Percentiles rank a stretch among this genome's conserved stretches.
Evolutionary conservation across 2,888 invertebrate species (phyloP).

Genomic region (Teleiodes luculella): DNA sequence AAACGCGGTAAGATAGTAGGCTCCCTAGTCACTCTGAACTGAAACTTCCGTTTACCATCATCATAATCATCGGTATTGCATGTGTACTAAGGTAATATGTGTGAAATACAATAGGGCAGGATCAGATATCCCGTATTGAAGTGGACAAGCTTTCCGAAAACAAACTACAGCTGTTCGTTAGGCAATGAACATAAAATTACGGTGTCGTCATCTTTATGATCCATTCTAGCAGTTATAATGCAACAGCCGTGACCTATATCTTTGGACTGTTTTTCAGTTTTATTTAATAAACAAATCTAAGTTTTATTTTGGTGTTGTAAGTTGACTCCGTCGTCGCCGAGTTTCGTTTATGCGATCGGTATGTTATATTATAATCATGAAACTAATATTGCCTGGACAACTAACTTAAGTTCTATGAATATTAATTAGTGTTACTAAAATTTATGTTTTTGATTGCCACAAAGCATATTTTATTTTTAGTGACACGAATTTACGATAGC

Average conservation of each 20-base stretch:
- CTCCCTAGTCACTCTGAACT: no score
- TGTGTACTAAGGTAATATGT: background rate
- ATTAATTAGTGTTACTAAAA: no score
- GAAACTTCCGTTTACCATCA: no score
- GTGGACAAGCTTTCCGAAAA: background rate
- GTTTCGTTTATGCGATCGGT: no score
- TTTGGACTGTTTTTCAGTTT: slow-evolving; percentile 30
- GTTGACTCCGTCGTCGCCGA: background rate
- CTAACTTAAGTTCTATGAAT: no score
- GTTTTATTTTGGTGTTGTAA: slow-evolving; percentile 18
- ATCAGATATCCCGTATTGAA: background rate
- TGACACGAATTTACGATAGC: no score
- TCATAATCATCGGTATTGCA: no score
- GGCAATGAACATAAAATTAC: slow-evolving; percentile 23
- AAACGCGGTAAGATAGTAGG: no score
- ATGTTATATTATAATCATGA: no score
- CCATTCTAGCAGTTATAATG: slow-evolving; percentile 31
- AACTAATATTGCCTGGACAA: no score
- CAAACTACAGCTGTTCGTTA: slow-evolving; percentile 20
- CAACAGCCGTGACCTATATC: slow-evolving; percentile 36
- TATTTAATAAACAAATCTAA: slow-evolving; percentile 28
- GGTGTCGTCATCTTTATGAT: slow-evolving; percentile 21
- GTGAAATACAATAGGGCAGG: background rate
- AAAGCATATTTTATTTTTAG: no score
- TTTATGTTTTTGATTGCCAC: no score